Base-by-base conservation (phyloP, 2,888 invertebrate species). In the Drosophila maculinotata region DNA sequence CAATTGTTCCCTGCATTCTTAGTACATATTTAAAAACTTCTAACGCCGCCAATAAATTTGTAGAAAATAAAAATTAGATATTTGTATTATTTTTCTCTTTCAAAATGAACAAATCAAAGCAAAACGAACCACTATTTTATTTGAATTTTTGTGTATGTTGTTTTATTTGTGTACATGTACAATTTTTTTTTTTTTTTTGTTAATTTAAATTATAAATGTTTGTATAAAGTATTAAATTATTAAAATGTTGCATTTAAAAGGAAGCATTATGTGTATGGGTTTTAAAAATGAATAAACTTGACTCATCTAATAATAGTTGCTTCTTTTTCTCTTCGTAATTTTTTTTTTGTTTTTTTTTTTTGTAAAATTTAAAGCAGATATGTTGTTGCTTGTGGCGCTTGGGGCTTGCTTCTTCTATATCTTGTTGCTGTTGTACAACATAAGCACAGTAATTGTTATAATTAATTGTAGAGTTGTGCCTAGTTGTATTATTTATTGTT, bases 1-100 rank as follows among this genome's bases (percentile, higher is more conserved):
- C 65, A 84, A 84, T 84, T 84, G 84, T 87, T 84, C 88, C 84
- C 84, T 84, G 84, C 84, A 84, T 87, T 87, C 65, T 69, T 84
- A 81, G 81, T 87, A 69, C 71, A 75, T 72, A 59, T 63, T 73
- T 70, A 52, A 56, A 59, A 79, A 67, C 63, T 69, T 68, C 41
- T 56, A 62, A 53, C 41, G 69, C 72, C 30, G 72, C 63, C 60
- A 67, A 66, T 52, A 57, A 58, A 54, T 41, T 30, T 15, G 12
- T 59, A 48, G 45, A 42, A 51, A 51, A 53, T 56, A 38, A 72
- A 66, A 33, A 45, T 31, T 33, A 8, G 17, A 30, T 20, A 20
- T 20, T n/a, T 35, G 17, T 26, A 30, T n/a, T 38, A 31, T 26
- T 17, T 26, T 8, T 26, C 30, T 25, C 38, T 31, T 49, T 39